phyloP scores from a whole-genome alignment of 2,113 vertebrate species.

The Fregata magnificens region DNA sequence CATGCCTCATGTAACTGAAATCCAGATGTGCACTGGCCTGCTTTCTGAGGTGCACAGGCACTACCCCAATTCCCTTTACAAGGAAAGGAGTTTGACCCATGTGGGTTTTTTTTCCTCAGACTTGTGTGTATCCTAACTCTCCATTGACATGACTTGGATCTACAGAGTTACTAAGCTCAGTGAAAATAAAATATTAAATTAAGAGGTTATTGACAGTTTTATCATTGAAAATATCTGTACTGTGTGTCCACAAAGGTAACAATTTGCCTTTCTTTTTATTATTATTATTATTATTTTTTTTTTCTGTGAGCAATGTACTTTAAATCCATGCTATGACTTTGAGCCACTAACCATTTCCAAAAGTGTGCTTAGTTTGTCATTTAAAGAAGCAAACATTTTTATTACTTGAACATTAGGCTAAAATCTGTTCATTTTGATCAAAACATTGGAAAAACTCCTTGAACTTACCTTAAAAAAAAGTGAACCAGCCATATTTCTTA shows the following conservation, averaged over 20 bases:
- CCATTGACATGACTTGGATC: not conserved
- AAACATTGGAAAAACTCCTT: not conserved
- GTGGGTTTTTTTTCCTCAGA: not conserved
- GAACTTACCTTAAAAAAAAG: not conserved
- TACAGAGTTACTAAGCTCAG: not conserved
- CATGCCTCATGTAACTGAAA: not conserved
- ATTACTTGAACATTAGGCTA: not conserved
- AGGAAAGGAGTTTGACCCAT: not conserved
- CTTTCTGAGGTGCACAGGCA: not conserved
- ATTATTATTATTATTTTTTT: not conserved
- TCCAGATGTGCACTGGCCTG: not conserved
- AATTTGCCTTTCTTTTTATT: not conserved
- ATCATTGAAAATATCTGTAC: not conserved
- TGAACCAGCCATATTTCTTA: not conserved
- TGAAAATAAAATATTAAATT: not conserved
- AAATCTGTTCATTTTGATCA: not conserved
- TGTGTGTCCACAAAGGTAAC: not conserved
- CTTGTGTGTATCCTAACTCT: not conserved
- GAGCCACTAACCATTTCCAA: not conserved
- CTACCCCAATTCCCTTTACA: not conserved
- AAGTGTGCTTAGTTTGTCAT: not conserved
- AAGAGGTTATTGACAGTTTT: not conserved
- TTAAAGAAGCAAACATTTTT: not conserved
- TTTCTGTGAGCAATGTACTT: not conserved
- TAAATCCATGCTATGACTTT: not conserved